phyloP scores from a whole-genome alignment of 2,113 vertebrate species.

The Chamaea fasciata region DNA sequence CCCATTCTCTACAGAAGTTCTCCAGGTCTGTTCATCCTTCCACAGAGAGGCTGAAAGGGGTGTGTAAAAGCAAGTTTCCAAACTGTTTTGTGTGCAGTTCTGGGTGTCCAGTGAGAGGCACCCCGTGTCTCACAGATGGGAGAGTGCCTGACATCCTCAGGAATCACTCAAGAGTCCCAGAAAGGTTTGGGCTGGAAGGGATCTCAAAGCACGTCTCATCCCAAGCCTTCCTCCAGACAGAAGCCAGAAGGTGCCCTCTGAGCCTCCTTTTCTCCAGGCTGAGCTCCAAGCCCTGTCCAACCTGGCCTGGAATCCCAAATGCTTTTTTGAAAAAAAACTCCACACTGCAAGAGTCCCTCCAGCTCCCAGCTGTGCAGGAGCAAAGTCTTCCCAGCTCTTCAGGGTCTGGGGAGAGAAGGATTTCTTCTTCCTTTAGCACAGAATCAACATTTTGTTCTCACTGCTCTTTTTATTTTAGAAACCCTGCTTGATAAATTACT shows the following conservation, averaged over 20 bases:
- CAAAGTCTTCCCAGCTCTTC: background rate
- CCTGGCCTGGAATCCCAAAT: background rate
- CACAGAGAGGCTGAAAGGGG: background rate
- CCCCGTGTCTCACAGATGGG: rapidly evolving
- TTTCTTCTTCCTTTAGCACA: background rate
- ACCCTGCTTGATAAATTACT: constrained; percentile 51
- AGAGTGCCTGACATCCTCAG: background rate
- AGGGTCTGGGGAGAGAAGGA: background rate
- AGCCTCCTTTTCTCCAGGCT: background rate
- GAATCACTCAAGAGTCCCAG: background rate
- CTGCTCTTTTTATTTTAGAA: background rate
- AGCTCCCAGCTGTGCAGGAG: background rate
- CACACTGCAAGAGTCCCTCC: background rate
- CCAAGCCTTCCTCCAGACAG: background rate
- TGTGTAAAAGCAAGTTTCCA: background rate
- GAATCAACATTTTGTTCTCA: background rate
- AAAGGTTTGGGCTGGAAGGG: background rate
- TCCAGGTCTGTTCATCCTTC: background rate
- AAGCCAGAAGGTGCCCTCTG: background rate
- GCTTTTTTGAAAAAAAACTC: background rate
- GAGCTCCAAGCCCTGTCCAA: background rate
- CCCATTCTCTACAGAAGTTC: background rate
- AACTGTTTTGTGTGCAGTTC: background rate
- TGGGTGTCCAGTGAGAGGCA: background rate
- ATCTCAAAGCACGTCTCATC: background rate